Evolutionary conservation across 2,888 invertebrate genomes (phyloP).

Genomic region (Dynastes hyllus): DNA sequence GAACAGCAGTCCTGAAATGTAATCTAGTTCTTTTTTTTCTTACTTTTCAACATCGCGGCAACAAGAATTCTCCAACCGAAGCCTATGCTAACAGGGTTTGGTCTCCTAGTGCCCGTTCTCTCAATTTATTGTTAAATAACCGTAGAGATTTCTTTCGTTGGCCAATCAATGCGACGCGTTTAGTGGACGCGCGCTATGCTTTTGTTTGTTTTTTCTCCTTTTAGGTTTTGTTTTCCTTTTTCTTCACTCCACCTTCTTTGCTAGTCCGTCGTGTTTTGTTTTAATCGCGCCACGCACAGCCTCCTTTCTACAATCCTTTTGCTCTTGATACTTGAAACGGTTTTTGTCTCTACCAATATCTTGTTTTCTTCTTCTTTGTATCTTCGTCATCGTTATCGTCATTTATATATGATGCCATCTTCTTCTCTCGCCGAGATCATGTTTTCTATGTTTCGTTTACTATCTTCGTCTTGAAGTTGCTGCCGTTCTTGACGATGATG

Average conservation of each 20-base stretch:
- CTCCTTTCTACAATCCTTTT: not conserved
- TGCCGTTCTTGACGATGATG: not conserved
- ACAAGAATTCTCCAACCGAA: no score
- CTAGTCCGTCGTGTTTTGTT: not conserved
- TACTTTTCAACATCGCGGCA: no score
- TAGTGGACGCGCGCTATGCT: constrained; percentile 5
- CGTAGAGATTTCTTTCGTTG: constrained; percentile 53
- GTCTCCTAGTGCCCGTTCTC: not conserved
- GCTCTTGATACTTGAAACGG: not conserved
- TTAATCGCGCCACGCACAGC: not conserved
- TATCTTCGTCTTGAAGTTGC: no score
- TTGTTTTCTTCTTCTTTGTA: constrained; percentile 7
- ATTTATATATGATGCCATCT: no score
- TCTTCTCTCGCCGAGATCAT: no score
- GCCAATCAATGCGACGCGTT: constrained; percentile 57
- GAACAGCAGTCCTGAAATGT: no score
- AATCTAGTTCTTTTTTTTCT: no score
- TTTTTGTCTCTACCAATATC: not conserved
- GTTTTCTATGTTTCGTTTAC: no score
- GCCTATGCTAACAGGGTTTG: not conserved
- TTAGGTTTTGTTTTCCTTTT: not conserved
- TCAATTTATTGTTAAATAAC: constrained; percentile 51
- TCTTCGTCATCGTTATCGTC: not conserved
- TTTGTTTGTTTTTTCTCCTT: constrained; percentile 2
- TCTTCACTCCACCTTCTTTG: constrained; percentile 5